These are phyloP conservation scores for Salticus scenicus DNA, from an alignment of 2,888 invertebrate genomes.

Conservation along the genomic window DNA sequence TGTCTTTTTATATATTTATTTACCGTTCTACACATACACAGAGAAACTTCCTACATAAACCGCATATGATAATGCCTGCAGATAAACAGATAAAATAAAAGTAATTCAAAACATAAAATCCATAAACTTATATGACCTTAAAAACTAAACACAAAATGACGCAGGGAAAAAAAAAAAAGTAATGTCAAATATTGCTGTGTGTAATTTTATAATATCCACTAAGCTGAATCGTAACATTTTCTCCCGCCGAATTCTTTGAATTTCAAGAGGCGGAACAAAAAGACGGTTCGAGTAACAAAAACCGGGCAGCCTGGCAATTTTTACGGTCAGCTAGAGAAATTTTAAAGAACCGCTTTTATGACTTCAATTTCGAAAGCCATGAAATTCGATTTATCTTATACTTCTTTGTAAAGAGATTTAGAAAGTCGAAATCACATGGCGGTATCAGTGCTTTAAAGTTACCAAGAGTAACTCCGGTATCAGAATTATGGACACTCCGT, in stretches of 20 bases:
- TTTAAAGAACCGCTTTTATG: not conserved
- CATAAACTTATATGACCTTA: no score
- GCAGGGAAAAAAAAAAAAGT: no score
- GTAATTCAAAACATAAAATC: no score
- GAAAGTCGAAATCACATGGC: not conserved
- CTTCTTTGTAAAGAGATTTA: not conserved
- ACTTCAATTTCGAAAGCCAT: not conserved
- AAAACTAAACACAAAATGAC: no score
- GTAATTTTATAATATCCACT: no score
- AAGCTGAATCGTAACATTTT: no score
- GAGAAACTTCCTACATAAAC: no score
- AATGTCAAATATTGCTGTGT: no score
- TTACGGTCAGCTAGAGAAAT: not conserved
- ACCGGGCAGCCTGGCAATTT: not conserved
- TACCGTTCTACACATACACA: no score
- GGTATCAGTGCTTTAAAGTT: conserved; percentile 1
- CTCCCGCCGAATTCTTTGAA: not conserved
- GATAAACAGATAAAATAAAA: no score
- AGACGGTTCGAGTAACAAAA: not conserved
- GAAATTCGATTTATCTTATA: conserved; percentile 5
- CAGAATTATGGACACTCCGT: not conserved
- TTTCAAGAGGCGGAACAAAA: not conserved
- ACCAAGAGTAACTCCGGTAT: not conserved
- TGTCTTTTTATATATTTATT: no score
- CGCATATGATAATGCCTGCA: no score